A percentile compares a stretch with the other conserved stretches of the same genome.
phyloP scores from a whole-genome alignment of 2,797 vertebrate genomes.

The Salarias fasciatus region DNA sequence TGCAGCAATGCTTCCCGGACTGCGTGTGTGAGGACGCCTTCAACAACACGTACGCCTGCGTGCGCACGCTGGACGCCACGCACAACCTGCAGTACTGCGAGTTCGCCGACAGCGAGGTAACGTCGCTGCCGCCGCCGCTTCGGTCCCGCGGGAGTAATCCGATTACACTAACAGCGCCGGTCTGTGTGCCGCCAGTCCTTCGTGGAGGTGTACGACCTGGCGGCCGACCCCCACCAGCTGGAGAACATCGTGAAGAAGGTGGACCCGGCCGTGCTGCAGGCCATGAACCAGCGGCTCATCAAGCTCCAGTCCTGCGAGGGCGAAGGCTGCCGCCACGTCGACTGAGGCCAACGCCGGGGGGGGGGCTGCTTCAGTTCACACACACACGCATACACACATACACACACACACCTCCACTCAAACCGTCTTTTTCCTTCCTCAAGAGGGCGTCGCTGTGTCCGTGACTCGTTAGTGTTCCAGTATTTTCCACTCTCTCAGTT shows the following conservation, averaged over 20 bases:
- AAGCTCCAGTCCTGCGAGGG: slow-evolving; percentile 83
- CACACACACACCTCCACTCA: too few relatives aligned
- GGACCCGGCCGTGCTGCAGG: slow-evolving; percentile 79
- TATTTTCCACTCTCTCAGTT: too few relatives aligned
- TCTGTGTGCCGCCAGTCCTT: slow-evolving; percentile 68
- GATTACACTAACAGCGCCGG: too few relatives aligned
- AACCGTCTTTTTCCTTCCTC: too few relatives aligned
- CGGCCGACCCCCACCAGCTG: slow-evolving; percentile 82
- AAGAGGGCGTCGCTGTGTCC: too few relatives aligned
- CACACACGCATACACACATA: too few relatives aligned
- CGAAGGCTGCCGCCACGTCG: slow-evolving; percentile 68
- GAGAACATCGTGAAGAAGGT: slow-evolving; percentile 86
- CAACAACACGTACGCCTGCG: slow-evolving; percentile 88
- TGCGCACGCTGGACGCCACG: slow-evolving; percentile 69
- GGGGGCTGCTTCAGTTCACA: too few relatives aligned
- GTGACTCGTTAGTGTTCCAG: too few relatives aligned
- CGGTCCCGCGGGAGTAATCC: too few relatives aligned
- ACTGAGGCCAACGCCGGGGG: too few relatives aligned
- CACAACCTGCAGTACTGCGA: slow-evolving; percentile 85
- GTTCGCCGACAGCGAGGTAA: slow-evolving; percentile 85
- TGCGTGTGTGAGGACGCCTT: slow-evolving; percentile 86
- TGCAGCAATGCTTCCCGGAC: slow-evolving; percentile 85
- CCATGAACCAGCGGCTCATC: slow-evolving; percentile 86
- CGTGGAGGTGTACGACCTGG: slow-evolving; percentile 85
- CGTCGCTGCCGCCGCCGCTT: rapidly evolving